phyloP scores from a whole-genome alignment of 1,140 invertebrate genomes.

The Tetramorium alpestre region DNA sequence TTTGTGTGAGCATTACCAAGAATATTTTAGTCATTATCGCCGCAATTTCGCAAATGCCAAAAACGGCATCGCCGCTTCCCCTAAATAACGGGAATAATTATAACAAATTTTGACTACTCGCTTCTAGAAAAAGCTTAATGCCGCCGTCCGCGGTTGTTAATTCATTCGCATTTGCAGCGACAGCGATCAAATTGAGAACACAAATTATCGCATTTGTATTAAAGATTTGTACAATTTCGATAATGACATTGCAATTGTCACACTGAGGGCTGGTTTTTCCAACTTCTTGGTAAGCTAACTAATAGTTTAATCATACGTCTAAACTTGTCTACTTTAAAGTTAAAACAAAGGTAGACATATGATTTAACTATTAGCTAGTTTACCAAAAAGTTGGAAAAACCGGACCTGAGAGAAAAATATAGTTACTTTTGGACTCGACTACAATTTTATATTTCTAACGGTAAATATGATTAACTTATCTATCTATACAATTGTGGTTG shows the following conservation, averaged over 20 bases:
- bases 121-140: neutral
- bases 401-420: too few species aligned
- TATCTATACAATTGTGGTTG: too few species aligned
- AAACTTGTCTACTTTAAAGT: too few species aligned
- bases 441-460: too few species aligned
- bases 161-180: neutral
- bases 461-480: too few species aligned
- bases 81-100: conserved; percentile 36
- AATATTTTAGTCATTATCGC: conserved; percentile 29
- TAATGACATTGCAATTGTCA: neutral
- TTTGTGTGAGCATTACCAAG: conserved; percentile 38
- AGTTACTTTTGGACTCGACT: too few species aligned
- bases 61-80: neutral
- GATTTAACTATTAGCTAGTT: too few species aligned
- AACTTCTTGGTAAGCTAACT: too few species aligned
- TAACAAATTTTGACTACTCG: conserved; percentile 19
- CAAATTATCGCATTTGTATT: conserved; percentile 9
- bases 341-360: too few species aligned
- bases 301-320: too few species aligned
- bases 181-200: conserved; percentile 1
- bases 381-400: too few species aligned
- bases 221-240: neutral
- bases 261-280: too few species aligned
- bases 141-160: neutral
- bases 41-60: conserved; percentile 35